Percentiles rank a stretch among this genome's conserved stretches.
phyloP scores from a whole-genome alignment of 2,888 invertebrate species.

The Scaptomyza parva region DNA sequence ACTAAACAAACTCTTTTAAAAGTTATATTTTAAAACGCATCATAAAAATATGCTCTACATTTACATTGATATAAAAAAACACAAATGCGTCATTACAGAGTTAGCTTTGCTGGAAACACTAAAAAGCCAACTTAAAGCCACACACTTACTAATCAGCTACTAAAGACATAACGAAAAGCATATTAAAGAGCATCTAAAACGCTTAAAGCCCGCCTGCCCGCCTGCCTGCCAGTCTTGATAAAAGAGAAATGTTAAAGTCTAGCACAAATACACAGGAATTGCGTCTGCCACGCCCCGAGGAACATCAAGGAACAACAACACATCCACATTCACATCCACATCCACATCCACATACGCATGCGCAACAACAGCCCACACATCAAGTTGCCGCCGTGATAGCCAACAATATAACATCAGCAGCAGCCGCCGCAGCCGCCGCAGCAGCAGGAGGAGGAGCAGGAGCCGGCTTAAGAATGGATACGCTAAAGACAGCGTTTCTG shows the following conservation, averaged over 20 bases:
- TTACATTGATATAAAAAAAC: constrained; percentile 9
- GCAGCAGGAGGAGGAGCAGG: constrained; percentile 16
- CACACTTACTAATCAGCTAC: constrained; percentile 38
- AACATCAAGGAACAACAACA: constrained; percentile 48
- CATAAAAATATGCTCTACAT: constrained; percentile 7
- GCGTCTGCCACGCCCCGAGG: constrained; percentile 82
- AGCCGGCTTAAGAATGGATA: constrained; percentile 70
- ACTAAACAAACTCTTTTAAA: too few species aligned
- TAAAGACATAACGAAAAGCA: constrained; percentile 18
- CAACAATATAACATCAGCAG: constrained; percentile 49
- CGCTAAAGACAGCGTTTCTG: constrained; percentile 83
- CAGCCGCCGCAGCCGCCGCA: constrained; percentile 17
- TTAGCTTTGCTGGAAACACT: constrained; percentile 35
- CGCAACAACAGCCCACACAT: constrained; percentile 59
- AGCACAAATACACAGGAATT: constrained; percentile 83
- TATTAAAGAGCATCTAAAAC: constrained; percentile 16
- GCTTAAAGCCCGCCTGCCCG: constrained; percentile 38
- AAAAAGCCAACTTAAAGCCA: constrained; percentile 13
- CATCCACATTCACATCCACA: constrained; percentile 46
- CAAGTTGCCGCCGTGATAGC: constrained; percentile 70
- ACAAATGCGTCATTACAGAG: constrained; percentile 42
- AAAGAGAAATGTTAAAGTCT: constrained; percentile 82
- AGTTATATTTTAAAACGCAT: too few species aligned
- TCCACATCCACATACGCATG: constrained; percentile 49
- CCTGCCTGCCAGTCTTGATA: constrained; percentile 46